These are phyloP conservation scores for Xyrauchen texanus DNA, from an alignment of 2,113 vertebrate genomes.

Conservation along the genomic window DNA sequence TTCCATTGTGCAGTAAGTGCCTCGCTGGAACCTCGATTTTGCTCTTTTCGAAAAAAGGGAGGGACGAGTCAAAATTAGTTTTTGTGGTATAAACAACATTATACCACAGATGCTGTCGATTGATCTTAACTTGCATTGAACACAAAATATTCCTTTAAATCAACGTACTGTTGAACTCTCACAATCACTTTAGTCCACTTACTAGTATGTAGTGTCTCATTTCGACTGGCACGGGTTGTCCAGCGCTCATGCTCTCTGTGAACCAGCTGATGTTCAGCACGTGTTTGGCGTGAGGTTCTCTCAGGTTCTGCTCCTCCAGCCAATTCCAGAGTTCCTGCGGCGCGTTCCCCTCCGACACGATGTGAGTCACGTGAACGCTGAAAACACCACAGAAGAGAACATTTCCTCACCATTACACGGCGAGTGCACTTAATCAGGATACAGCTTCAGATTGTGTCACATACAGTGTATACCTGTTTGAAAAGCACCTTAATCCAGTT, in stretches of 20 bases:
- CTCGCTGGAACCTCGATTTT: too few species aligned
- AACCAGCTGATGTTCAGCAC: slow-evolving; percentile 91
- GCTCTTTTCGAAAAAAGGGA: too few species aligned
- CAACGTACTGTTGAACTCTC: too few species aligned
- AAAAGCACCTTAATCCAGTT: too few species aligned
- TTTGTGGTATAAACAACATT: too few species aligned
- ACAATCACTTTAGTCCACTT: slow-evolving; percentile 53
- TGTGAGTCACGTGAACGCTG: slow-evolving; percentile 89
- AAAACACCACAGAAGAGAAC: slow-evolving; percentile 14
- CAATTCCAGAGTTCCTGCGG: slow-evolving; percentile 81
- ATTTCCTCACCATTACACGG: neutral
- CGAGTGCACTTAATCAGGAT: neutral
- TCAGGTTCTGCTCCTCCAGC: slow-evolving; percentile 75
- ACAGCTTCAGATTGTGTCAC: neutral
- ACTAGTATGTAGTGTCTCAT: slow-evolving; percentile 82
- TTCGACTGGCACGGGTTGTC: slow-evolving; percentile 80
- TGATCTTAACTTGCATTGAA: too few species aligned
- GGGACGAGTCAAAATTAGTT: too few species aligned
- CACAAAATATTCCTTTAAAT: too few species aligned
- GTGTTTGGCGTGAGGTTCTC: slow-evolving; percentile 64
- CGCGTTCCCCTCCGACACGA: slow-evolving; percentile 88
- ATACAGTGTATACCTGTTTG: too few species aligned
- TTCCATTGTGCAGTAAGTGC: too few species aligned
- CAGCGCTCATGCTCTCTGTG: slow-evolving; percentile 87
- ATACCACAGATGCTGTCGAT: too few species aligned